Conservation (phyloP, 2,888 invertebrate genomes). For the Drosophila mulleri region DNA sequence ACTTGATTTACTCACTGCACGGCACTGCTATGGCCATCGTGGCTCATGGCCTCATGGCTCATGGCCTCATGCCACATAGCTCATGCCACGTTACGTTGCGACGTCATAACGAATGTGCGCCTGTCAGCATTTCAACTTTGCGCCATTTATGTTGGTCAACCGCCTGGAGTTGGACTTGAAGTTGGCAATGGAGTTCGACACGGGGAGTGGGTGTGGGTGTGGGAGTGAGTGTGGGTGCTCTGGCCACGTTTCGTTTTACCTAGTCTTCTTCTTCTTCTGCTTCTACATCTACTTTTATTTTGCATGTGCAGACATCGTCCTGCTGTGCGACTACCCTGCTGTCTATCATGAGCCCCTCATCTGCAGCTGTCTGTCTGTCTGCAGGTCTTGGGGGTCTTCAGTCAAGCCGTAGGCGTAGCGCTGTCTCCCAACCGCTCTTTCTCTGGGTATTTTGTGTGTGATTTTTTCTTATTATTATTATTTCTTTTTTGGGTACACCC, state of each 20-base stretch:
- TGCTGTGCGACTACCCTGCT: constrained; percentile 27
- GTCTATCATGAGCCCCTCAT: constrained; percentile 35
- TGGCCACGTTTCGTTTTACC: constrained; percentile 33
- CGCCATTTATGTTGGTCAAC: constrained; percentile 83
- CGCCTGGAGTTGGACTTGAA: constrained; percentile 23
- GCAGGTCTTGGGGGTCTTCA: constrained; percentile 37
- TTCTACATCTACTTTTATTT: constrained; percentile 27
- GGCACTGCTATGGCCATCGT: constrained; percentile 27
- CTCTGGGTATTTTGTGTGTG: background rate
- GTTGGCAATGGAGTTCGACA: constrained; percentile 13
- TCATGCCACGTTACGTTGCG: constrained; percentile 47
- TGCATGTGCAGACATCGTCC: constrained; percentile 56
- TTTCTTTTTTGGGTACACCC: constrained; percentile 57
- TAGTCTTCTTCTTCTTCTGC: background rate
- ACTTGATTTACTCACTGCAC: constrained; percentile 78
- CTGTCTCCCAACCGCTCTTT: constrained; percentile 15
- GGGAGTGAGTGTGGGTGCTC: constrained; percentile 56
- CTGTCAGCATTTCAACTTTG: constrained; percentile 83
- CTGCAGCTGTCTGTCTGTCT: constrained; percentile 24
- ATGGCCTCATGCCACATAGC: constrained; percentile 39
- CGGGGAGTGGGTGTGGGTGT: constrained; percentile 49
- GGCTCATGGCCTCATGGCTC: constrained; percentile 21
- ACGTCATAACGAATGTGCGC: constrained; percentile 79
- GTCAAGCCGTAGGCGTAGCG: constrained; percentile 56
- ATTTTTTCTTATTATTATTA: constrained; percentile 1